These are phyloP conservation scores for Zygothrica quintamaculata DNA, from an alignment of 2,888 invertebrate species.

Conservation along the genomic window DNA sequence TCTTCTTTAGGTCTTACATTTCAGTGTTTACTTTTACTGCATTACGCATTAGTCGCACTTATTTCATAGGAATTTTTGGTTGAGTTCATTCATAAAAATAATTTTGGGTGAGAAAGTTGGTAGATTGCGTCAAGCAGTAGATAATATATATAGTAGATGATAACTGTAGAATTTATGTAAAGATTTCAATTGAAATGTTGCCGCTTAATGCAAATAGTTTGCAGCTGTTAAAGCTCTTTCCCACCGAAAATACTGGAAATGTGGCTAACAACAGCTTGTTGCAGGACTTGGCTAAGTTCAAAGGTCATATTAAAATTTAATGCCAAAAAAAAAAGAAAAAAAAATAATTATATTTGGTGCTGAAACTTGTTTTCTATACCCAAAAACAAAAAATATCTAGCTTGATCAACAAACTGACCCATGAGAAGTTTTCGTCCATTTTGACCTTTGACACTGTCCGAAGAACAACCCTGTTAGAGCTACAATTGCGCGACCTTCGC, in stretches of 20 bases:
- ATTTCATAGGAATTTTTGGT: slow-evolving; percentile 43
- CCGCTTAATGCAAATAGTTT: slow-evolving; percentile 71
- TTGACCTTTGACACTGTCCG: slow-evolving; percentile 74
- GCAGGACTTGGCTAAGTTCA: slow-evolving; percentile 65
- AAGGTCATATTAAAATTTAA: slow-evolving; percentile 65
- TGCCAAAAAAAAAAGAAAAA: slow-evolving; percentile 56
- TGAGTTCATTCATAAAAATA: slow-evolving; percentile 75
- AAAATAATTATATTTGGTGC: too few species aligned
- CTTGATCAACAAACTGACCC: too few species aligned
- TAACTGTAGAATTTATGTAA: too few species aligned
- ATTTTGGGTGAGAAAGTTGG: slow-evolving; percentile 56
- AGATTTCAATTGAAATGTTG: slow-evolving; percentile 58
- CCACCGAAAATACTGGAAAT: slow-evolving; percentile 49
- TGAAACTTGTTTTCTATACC: slow-evolving; percentile 65
- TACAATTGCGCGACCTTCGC: slow-evolving; percentile 32
- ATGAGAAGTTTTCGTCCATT: slow-evolving; percentile 78
- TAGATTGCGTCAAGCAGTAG: slow-evolving; percentile 32
- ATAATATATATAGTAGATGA: slow-evolving; percentile 47
- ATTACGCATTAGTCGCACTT: slow-evolving; percentile 82
- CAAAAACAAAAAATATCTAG: too few species aligned
- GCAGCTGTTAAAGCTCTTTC: slow-evolving; percentile 59
- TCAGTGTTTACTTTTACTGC: slow-evolving; percentile 75
- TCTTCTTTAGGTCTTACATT: slow-evolving; percentile 37
- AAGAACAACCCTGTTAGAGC: slow-evolving; percentile 63
- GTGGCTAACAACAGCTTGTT: slow-evolving; percentile 54